Evolutionary conservation across 2,888 invertebrate genomes (phyloP).

Genomic region (Lepeophtheirus nordmannii): DNA sequence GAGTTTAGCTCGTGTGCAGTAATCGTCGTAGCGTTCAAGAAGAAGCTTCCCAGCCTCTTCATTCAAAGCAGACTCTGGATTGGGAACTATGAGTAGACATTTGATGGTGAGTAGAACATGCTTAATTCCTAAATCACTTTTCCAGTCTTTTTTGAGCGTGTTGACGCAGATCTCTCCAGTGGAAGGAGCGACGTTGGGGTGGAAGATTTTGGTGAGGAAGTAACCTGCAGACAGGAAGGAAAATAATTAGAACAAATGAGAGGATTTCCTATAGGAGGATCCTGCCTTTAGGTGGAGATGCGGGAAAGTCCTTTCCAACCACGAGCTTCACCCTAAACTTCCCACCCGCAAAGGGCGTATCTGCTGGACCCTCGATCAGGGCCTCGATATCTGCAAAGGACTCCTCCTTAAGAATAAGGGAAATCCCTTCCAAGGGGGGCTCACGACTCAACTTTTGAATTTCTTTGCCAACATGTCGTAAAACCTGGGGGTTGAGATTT

Average conservation of each 20-base stretch:
- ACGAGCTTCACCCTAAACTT: conserved; percentile 74
- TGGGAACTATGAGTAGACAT: conserved; percentile 89
- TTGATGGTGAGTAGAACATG: conserved; percentile 82
- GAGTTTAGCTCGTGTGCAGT: conserved; percentile 70
- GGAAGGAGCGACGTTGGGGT: conserved; percentile 75
- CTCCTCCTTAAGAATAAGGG: conserved; percentile 40
- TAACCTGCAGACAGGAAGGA: conserved; percentile 30
- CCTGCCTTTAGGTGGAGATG: conserved; percentile 59
- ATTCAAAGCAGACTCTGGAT: conserved; percentile 89
- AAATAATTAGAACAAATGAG: neutral
- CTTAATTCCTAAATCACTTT: conserved; percentile 81
- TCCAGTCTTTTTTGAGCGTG: conserved; percentile 91
- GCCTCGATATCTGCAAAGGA: conserved; percentile 73
- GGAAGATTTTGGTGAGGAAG: conserved; percentile 89
- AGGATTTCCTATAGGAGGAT: too few species aligned
- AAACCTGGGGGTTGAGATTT: conserved; percentile 83
- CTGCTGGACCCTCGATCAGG: conserved; percentile 75
- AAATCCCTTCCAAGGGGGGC: conserved; percentile 71
- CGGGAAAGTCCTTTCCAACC: conserved; percentile 80
- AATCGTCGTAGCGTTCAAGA: conserved; percentile 80
- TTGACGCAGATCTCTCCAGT: conserved; percentile 94
- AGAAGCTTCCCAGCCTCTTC: conserved; percentile 89
- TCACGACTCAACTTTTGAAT: conserved; percentile 62
- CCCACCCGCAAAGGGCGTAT: conserved; percentile 79
- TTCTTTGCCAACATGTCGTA: conserved; percentile 70